phyloP scores from a whole-genome alignment of 2,888 invertebrate species.

The Eupithecia dodoneata region DNA sequence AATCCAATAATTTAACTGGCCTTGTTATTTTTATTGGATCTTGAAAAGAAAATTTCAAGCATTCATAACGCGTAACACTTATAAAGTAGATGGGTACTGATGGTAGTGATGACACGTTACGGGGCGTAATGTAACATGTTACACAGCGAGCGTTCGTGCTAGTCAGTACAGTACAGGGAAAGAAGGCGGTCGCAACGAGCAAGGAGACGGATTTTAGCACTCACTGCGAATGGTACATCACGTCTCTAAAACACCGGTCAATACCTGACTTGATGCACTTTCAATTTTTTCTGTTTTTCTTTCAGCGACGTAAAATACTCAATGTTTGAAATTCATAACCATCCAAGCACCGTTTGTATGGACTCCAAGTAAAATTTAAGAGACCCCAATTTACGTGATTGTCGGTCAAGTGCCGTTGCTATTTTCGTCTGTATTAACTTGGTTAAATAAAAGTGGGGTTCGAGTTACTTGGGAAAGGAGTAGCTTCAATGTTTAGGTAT shows the following conservation, averaged over 20 bases:
- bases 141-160: too few relatives aligned
- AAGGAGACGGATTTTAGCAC: too few relatives aligned
- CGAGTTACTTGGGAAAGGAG: conserved; percentile 12
- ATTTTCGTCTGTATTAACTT: conserved; percentile 35
- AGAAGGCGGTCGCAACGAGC: too few relatives aligned
- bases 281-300: not conserved
- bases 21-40: not conserved
- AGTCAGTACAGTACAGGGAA: too few relatives aligned
- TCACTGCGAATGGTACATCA: too few relatives aligned
- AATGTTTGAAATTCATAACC: not conserved
- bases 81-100: too few relatives aligned
- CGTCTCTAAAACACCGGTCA: too few relatives aligned
- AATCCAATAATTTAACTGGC: not conserved
- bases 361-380: conserved; percentile 47
- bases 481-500: conserved; percentile 1
- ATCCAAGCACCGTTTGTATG: not conserved
- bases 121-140: too few relatives aligned
- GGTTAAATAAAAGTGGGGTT: conserved; percentile 26
- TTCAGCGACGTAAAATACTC: not conserved
- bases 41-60: not conserved
- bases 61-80: not conserved
- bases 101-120: too few relatives aligned
- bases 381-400: conserved; percentile 50
- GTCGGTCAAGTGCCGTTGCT: conserved; percentile 44
- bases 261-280: too few relatives aligned